Conservation (phyloP, 2,888 invertebrate genomes). For the Cistogaster globosa region DNA sequence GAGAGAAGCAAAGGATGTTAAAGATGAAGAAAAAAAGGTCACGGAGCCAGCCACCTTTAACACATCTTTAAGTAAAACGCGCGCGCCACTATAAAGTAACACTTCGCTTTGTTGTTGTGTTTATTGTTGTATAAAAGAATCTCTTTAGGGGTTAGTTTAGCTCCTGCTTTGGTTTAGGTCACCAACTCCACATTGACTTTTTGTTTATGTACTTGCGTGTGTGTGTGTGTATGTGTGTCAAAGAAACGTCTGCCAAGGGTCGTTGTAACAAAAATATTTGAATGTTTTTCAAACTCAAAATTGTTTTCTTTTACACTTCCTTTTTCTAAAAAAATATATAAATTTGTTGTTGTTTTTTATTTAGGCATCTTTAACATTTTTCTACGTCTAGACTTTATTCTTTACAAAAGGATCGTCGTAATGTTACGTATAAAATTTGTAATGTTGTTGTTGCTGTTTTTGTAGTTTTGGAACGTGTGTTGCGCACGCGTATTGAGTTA, state of each 20-base stretch:
- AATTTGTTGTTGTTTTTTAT: slow-evolving; percentile 35
- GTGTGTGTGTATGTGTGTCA: slow-evolving; percentile 28
- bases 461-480: slow-evolving; percentile 55
- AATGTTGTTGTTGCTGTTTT: slow-evolving; percentile 9
- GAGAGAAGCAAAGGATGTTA: slow-evolving; percentile 12
- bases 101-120: slow-evolving; percentile 29
- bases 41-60: slow-evolving; percentile 64
- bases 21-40: slow-evolving; percentile 56
- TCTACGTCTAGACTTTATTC: neutral
- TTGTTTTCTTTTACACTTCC: slow-evolving; percentile 70
- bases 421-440: slow-evolving; percentile 43
- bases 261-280: slow-evolving; percentile 29
- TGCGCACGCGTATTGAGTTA: slow-evolving; percentile 63
- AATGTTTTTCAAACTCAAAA: slow-evolving; percentile 42
- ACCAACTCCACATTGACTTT: slow-evolving; percentile 10
- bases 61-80: slow-evolving; percentile 63
- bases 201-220: neutral
- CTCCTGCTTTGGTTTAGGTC: slow-evolving; percentile 31
- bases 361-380: neutral
- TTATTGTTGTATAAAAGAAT: neutral
- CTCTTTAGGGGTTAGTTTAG: slow-evolving; percentile 57
- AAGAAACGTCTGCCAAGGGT: slow-evolving; percentile 52
- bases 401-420: slow-evolving; percentile 35
- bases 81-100: slow-evolving; percentile 66
- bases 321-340: slow-evolving; percentile 16